A percentile compares a stretch with the other conserved stretches of the same genome.
phyloP scores from a whole-genome alignment of 2,113 vertebrate genomes.

The Microtus richardsoni region DNA sequence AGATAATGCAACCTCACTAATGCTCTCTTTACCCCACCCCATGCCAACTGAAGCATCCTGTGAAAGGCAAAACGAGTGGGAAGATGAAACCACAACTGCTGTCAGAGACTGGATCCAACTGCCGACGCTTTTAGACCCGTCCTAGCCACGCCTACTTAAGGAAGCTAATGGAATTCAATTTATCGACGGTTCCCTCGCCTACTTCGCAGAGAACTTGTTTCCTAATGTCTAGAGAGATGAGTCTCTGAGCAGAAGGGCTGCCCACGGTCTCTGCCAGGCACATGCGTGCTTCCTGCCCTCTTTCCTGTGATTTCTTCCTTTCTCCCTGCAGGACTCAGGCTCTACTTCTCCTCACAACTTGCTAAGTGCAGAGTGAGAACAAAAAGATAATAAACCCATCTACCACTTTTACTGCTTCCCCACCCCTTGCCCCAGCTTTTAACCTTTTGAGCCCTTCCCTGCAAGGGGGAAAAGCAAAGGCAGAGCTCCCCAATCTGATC shows the following conservation, averaged over 20 bases:
- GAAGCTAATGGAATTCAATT: not conserved
- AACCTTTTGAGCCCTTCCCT: not conserved
- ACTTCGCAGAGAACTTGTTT: not conserved
- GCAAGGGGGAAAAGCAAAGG: not conserved
- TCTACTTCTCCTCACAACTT: not conserved
- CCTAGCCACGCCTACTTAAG: not conserved
- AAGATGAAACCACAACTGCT: not conserved
- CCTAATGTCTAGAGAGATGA: not conserved
- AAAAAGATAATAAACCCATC: not conserved
- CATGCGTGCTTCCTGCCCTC: not conserved
- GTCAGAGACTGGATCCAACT: constrained; percentile 6
- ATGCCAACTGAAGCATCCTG: constrained; percentile 39
- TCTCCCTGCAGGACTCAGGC: not conserved
- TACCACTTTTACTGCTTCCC: not conserved
- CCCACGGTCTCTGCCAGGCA: not conserved
- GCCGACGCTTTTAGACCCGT: constrained; percentile 35
- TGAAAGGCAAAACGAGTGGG: not conserved
- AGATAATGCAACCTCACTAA: constrained; percentile 22
- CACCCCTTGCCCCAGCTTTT: not conserved
- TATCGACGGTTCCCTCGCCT: not conserved
- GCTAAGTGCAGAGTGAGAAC: rapidly evolving
- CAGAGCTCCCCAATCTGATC: not conserved
- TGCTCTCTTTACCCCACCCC: not conserved
- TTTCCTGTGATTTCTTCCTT: not conserved
- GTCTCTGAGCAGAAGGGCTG: not conserved